phyloP scores from a whole-genome alignment of 2,888 invertebrate species.

The Tenthredo mesomela region DNA sequence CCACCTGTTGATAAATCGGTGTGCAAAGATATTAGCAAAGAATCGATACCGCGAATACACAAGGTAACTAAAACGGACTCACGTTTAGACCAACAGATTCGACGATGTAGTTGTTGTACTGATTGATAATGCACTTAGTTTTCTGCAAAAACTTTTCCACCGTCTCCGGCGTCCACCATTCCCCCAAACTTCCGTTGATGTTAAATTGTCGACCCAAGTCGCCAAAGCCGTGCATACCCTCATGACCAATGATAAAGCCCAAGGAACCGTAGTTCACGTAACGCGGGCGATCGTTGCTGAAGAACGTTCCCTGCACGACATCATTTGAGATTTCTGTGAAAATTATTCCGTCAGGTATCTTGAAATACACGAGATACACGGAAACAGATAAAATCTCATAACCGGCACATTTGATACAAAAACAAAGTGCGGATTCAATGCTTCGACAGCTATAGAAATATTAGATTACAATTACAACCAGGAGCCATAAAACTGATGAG shows the following conservation, averaged over 20 bases:
- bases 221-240: conserved; percentile 95
- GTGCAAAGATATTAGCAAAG: not conserved
- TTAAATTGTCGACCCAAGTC: conserved; percentile 95
- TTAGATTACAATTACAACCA: not conserved
- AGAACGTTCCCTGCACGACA: conserved; percentile 95
- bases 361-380: not conserved
- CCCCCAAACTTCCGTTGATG: conserved; percentile 93
- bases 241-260: conserved; percentile 95
- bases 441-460: too few relatives aligned
- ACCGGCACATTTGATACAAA: not conserved
- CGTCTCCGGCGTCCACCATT: conserved; percentile 95
- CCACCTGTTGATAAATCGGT: conserved; percentile 81
- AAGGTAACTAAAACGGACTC: conserved; percentile 70
- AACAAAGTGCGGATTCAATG: not conserved
- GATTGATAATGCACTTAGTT: conserved; percentile 94
- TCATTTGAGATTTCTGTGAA: conserved; percentile 94
- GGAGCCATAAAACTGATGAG: not conserved
- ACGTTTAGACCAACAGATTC: conserved; percentile 88
- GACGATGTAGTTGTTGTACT: conserved; percentile 94
- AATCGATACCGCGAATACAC: conserved; percentile 78
- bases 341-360: not conserved
- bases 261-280: conserved; percentile 97
- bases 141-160: conserved; percentile 90
- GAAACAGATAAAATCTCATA: not conserved
- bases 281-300: conserved; percentile 91